Evolutionary conservation across 1,140 invertebrate species (phyloP), one percentile per base, ranked within the genome.

Genomic region (Apis cerana): DNA sequence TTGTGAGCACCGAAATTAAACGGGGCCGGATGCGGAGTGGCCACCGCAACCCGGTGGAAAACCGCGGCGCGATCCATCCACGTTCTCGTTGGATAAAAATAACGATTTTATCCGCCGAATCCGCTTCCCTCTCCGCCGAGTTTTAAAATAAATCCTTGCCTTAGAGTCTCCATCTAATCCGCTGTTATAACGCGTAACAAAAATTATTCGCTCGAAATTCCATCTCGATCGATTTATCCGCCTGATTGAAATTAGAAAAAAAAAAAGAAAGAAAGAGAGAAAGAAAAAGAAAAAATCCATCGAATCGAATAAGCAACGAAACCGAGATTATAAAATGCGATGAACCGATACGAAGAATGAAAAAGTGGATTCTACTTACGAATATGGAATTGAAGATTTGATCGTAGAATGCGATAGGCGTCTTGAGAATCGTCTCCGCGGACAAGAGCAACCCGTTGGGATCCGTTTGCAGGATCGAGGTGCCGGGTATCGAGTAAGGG

Each of bases 381-480:
- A 95, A 97, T 90, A 97, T 94, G 54, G 95, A 95, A 64, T 95
- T 95, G 92, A 97, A 97, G 69, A 93, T 92, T 67, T 96, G 95
- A 87, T 96, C 96, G 92, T 96, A 97, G 92, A 97, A 97, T 11
- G 94, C 93, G 74, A 98, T 95, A 0, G 97, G 96, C 7, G 95
- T 95, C 80, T 94, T 93, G 48, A 97, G 93, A 80, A 89, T 84
- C 2, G 93, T 86, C 80, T 94, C 90, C 48, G 89, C 85, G 27
- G 92, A 92, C 15, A 91, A 64, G 56, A 94, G 90, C 86, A 94
- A 90, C 74, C 94, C 95, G 64, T 91, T 88, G n/a, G 62, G n/a
- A 64, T 92, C 92, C 13, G 76, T 43, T 50, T 90, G 86, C 19
- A 94, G 90, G 64, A 67, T 83, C 65, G 72, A 71, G 1, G 85